phyloP scores from a whole-genome alignment of 2,113 vertebrate species.

The Pangasianodon gigas region DNA sequence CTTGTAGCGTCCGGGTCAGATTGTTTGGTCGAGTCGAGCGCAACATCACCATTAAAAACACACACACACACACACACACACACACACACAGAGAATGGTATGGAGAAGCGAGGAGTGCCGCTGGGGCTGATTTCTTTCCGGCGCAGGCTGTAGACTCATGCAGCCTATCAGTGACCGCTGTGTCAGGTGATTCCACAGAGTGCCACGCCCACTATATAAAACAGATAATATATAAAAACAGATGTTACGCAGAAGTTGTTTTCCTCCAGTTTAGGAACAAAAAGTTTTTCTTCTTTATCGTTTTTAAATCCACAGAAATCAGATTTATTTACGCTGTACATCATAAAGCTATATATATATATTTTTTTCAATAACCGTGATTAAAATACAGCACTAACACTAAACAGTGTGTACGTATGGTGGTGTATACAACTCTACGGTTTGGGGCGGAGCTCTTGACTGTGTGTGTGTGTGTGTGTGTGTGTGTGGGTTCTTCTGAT shows the following conservation, averaged over 20 bases:
- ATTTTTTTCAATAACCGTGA: not conserved
- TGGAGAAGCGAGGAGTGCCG: not conserved
- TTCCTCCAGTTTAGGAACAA: not conserved
- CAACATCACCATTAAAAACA: not conserved
- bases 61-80: not conserved
- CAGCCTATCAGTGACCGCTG: too few relatives aligned
- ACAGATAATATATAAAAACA: too few relatives aligned
- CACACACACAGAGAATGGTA: not conserved
- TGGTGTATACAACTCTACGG: not conserved
- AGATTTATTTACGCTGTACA: not conserved
- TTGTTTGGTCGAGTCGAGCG: too few relatives aligned
- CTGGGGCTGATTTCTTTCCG: not conserved
- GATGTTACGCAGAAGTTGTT: not conserved
- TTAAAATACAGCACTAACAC: not conserved
- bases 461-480: not conserved
- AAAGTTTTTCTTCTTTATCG: not conserved
- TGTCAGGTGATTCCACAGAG: not conserved
- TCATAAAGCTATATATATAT: too few relatives aligned
- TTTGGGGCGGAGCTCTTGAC: not conserved
- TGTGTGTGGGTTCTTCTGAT: not conserved
- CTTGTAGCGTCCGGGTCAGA: too few relatives aligned
- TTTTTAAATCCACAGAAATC: too few relatives aligned
- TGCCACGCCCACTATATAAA: too few relatives aligned
- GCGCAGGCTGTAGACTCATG: not conserved
- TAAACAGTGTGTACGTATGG: not conserved